Evolutionary conservation across 2,113 vertebrate genomes (phyloP), one percentile per base, ranked within the genome.

Genomic region (Typhlomys cinereus): DNA sequence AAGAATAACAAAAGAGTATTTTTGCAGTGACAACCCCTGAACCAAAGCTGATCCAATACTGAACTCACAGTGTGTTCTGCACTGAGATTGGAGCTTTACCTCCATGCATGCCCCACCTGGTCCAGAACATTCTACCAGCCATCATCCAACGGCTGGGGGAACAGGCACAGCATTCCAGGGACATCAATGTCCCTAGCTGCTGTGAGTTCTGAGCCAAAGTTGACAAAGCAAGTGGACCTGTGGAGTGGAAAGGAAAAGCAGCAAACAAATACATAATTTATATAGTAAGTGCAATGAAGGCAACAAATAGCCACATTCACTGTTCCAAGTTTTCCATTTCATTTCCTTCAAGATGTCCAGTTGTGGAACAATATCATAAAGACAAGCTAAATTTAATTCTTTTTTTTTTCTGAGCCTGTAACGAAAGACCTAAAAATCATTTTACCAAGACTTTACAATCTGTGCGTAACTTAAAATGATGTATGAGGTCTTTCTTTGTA

Each of bases 391-490:
- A 1, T 67, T 89, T 67, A 81, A 81, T 14, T 41, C 5, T 8
- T n/a, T 6, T 86, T 81, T 52, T 85, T 75, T 79, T 41, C 85
- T 92, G 34, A 87, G 4, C 4, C 20, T 88, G 31, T 50, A 80
- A 90, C 62, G 46, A 81, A 83, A 83, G 64, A 46, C 7, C 75
- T 76, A 66, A 50, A 8, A 87, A 88, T 86, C 52, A 86, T 64
- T 91, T 95, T 74, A 54, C n/a, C 39, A 85, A 86, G 78, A 85
- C 69, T 59, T 85, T 75, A 83, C 92, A 81, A 85, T 85, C 48
- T 74, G 27, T 66, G 59, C 74, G 90, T 83, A 46, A 85, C 44
- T 50, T 85, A 90, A 84, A 74, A 74, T 74, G 89, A 95, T 91
- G 48, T 74, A 79, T 36, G 54, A 88, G 57, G 85, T 69, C 70